Evolutionary conservation across 2,888 invertebrate genomes (phyloP), one percentile per base, ranked within the genome.

Genomic region (Adelognathus sp.): DNA sequence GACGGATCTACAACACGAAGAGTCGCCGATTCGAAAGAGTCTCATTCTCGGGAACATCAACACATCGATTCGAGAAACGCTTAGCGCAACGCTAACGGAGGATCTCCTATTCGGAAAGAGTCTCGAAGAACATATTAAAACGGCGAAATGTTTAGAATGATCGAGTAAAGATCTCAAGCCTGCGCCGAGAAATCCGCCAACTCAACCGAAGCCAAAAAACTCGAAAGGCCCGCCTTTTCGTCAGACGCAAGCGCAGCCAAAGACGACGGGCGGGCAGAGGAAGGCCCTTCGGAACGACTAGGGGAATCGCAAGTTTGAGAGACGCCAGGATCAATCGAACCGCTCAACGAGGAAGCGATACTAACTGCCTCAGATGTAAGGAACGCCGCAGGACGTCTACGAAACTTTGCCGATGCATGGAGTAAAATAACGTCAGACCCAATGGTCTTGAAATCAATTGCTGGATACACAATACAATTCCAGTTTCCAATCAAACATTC

Each of bases 31-130:
- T 7, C 5, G 52, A 27, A 54, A 27, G 9, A 66, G 16, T 31
- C 52, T 54, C 5, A 52, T 66, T 27, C 16, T 54, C 4, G 52
- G 54, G 16, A 66, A 66, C 5, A 21, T 66, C 0, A n/a, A 54
- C 14, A 9, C 54, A n/a, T 50, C 36, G 9, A 11, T 64, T 21
- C 50, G 64, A 9, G 50, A 64, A 21, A 64, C 50, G 1, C 39
- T 66, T 4, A 52, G 52, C 9, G 24, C 52, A 7, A 66, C 27
- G 5, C 24, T 16, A 3, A 16, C 14, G 1, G 11, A 52, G 7
- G 64, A 64, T 1, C 39, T 66, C 3, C n/a, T n/a, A n/a, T 66
- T 66, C 16, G 66, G 52, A 4, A 36, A 66, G 16, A 66, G 52
- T 27, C 27, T 66, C 27, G 54, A 66, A 9, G 39, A 54, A 5